A percentile compares a stretch with the other conserved stretches of the same genome.
Evolutionary conservation across 2,888 invertebrate genomes (phyloP).

Genomic region (Archips xylosteana): DNA sequence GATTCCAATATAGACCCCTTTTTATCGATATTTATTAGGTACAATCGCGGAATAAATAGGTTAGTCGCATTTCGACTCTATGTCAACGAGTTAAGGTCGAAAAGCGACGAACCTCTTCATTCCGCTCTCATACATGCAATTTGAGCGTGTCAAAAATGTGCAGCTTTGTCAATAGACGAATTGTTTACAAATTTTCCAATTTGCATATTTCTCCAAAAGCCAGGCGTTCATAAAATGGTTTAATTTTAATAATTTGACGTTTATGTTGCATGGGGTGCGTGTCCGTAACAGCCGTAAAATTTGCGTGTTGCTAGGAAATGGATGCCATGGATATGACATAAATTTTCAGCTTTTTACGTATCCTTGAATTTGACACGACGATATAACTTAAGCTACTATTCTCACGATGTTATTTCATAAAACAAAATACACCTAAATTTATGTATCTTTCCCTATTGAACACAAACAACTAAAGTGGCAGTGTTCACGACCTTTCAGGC

Average conservation of each 20-base stretch:
- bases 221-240: slow-evolving; percentile 65
- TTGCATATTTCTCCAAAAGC: slow-evolving; percentile 64
- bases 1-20: too few relatives aligned
- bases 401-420: slow-evolving; percentile 26
- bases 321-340: slow-evolving; percentile 72
- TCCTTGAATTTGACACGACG: slow-evolving; percentile 66
- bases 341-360: slow-evolving; percentile 72
- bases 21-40: too few relatives aligned
- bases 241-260: slow-evolving; percentile 74
- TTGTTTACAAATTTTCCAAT: slow-evolving; percentile 66
- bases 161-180: slow-evolving; percentile 41
- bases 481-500: neutral
- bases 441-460: neutral
- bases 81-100: too few relatives aligned
- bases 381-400: slow-evolving; percentile 60
- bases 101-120: too few relatives aligned
- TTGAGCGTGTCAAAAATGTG: slow-evolving; percentile 13
- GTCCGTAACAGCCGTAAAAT: slow-evolving; percentile 70
- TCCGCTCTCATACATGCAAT: neutral
- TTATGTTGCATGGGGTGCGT: slow-evolving; percentile 71
- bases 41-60: too few relatives aligned
- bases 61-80: too few relatives aligned
- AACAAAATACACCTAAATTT: neutral
- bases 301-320: slow-evolving; percentile 70
- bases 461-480: neutral